These are phyloP conservation scores for Tethya wilhelma DNA, from an alignment of 37 sponge, comb jelly and placozoan genomes.

Conservation along the genomic window DNA sequence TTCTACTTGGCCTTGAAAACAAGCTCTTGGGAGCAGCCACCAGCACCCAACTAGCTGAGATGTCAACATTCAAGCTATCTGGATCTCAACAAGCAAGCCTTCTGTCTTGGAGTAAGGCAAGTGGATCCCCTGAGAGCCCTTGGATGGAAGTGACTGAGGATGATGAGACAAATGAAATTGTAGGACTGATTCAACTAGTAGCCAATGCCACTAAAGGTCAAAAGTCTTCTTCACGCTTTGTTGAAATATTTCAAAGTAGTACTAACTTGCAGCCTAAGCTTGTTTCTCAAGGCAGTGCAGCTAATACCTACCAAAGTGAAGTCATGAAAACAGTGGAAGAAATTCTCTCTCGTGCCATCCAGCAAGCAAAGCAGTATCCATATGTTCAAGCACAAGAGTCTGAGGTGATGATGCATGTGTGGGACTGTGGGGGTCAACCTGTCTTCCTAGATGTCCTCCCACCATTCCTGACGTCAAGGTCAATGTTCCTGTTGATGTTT, in stretches of 20 bases:
- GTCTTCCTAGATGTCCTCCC: conserved; percentile 57
- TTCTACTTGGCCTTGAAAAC: conserved; percentile 31
- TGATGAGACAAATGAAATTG: conserved; percentile 30
- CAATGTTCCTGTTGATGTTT: conserved; percentile 56
- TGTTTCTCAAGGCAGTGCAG: too few relatives aligned
- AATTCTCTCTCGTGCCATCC: not conserved
- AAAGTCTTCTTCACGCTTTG: too few relatives aligned
- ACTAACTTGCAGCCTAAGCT: too few relatives aligned
- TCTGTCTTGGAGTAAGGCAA: not conserved
- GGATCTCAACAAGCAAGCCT: too few relatives aligned
- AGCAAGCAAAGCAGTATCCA: not conserved
- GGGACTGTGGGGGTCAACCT: conserved; percentile 76
- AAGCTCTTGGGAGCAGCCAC: not conserved
- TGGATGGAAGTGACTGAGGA: conserved; percentile 25
- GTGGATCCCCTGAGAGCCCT: not conserved
- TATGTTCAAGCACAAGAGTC: not conserved
- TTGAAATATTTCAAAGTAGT: too few relatives aligned
- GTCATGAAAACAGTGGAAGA: too few relatives aligned
- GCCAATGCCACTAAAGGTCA: not conserved
- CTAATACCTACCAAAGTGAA: not conserved
- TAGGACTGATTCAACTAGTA: conserved; percentile 4
- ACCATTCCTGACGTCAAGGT: conserved; percentile 47
- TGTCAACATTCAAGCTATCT: not conserved
- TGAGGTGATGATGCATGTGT: conserved; percentile 33
- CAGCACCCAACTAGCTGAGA: conserved; percentile 35